Percentiles rank a stretch among this genome's conserved stretches.
Evolutionary conservation across 1,140 invertebrate genomes (phyloP).

Genomic region (Leguminivora glycinivorella): DNA sequence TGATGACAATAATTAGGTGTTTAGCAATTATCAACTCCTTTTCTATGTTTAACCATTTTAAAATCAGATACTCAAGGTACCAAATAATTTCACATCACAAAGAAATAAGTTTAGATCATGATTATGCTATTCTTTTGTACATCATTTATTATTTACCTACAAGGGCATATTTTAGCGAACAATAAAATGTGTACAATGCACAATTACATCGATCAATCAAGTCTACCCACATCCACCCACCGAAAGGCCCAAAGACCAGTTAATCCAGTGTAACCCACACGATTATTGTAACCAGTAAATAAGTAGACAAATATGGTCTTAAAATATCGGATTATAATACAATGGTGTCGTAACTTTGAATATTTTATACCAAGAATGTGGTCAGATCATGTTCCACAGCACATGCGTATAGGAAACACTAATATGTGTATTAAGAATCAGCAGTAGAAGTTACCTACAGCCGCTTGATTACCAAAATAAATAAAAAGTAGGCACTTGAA

Average conservation of each 20-base stretch:
- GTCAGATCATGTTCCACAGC: not conserved
- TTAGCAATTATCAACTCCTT: no score
- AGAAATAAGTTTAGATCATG: not conserved
- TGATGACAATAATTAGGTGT: no score
- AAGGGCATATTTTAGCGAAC: not conserved
- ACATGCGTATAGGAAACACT: not conserved
- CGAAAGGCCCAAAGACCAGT: slow-evolving; percentile 4
- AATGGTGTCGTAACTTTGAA: not conserved
- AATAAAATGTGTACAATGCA: not conserved
- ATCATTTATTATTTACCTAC: not conserved
- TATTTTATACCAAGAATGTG: not conserved
- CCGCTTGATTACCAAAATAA: no score
- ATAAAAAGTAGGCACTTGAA: no score
- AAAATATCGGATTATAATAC: not conserved
- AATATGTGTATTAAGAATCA: no score
- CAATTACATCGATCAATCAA: slow-evolving; percentile 18
- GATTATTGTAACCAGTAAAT: not conserved
- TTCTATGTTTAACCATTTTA: no score
- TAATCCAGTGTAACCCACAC: not conserved
- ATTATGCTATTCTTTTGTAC: not conserved
- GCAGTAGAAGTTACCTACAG: not conserved
- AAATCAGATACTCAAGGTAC: no score
- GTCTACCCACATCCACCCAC: slow-evolving; percentile 18
- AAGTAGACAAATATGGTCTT: not conserved
- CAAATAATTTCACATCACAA: no score